Evolutionary conservation across 30 jellyfish, hydroid and myxozoan genomes (phyloP).

Genomic region (Nemopilema nomurai): DNA sequence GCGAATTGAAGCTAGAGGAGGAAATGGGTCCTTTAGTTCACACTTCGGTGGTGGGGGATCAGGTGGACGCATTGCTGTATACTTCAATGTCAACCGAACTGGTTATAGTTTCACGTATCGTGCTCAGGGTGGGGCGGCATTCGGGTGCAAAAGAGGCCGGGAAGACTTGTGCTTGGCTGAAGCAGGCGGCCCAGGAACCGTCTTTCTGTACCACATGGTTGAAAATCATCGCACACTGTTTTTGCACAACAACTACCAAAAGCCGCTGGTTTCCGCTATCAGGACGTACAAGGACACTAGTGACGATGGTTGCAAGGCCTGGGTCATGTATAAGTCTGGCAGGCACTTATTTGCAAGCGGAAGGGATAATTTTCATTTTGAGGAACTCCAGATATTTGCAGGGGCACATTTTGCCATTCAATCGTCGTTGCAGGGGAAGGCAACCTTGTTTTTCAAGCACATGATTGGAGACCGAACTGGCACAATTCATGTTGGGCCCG

Average conservation of each 20-base stretch:
- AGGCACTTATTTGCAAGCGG: slow-evolving; percentile 63
- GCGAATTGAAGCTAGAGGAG: slow-evolving; percentile 60
- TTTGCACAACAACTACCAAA: slow-evolving; percentile 62
- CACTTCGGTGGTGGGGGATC: slow-evolving; percentile 66
- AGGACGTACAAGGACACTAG: slow-evolving; percentile 41
- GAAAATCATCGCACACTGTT: slow-evolving; percentile 60
- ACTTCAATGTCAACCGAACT: slow-evolving; percentile 60
- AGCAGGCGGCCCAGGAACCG: slow-evolving; percentile 77
- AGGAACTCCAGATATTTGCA: slow-evolving; percentile 65
- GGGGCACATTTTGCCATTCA: slow-evolving; percentile 70
- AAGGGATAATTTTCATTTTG: slow-evolving; percentile 61
- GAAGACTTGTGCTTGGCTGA: slow-evolving; percentile 65
- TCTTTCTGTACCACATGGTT: slow-evolving; percentile 44
- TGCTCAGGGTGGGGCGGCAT: slow-evolving; percentile 76
- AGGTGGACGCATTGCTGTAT: slow-evolving; percentile 71
- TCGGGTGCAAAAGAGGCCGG: slow-evolving; percentile 51
- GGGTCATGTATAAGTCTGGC: slow-evolving; percentile 64
- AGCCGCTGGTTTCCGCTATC: slow-evolving; percentile 66
- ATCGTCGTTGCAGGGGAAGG: slow-evolving; percentile 40
- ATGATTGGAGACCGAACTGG: slow-evolving; percentile 77
- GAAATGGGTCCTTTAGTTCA: slow-evolving; percentile 47
- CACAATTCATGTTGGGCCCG: slow-evolving; percentile 68
- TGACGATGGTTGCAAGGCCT: slow-evolving; percentile 73
- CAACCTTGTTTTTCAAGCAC: slow-evolving; percentile 58
- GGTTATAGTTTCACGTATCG: slow-evolving; percentile 67